Conservation (phyloP, 2,113 vertebrate genomes). For the Thoracochromis brauschi region DNA sequence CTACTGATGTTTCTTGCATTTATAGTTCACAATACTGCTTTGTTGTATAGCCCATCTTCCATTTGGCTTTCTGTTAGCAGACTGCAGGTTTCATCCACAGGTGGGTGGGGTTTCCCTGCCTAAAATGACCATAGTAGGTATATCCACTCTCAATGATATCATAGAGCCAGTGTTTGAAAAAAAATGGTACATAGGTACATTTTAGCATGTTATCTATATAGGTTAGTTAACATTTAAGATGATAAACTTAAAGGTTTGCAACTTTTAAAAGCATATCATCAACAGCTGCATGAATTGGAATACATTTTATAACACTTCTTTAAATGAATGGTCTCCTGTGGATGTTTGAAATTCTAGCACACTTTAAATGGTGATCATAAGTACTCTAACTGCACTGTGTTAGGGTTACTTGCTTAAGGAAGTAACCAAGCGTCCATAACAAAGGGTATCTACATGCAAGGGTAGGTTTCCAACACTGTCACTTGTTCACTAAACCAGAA, state of each 20-base stretch:
- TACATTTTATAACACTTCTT: fast-evolving
- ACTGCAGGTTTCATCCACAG: not conserved
- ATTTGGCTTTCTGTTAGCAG: not conserved
- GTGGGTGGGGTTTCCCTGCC: not conserved
- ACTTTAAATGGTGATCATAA: not conserved
- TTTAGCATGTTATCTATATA: not conserved
- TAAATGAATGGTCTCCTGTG: not conserved
- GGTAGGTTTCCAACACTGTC: not conserved
- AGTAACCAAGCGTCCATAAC: not conserved
- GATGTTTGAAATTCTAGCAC: not conserved
- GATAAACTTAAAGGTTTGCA: not conserved
- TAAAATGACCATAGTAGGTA: not conserved
- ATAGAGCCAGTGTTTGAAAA: not conserved
- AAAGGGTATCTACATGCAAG: not conserved
- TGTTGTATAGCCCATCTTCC: not conserved
- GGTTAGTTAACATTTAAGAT: not conserved
- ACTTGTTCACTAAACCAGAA: not conserved
- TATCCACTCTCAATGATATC: not conserved
- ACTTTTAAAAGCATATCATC: not conserved
- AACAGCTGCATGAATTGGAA: not conserved
- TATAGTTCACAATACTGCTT: not conserved
- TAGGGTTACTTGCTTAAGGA: not conserved
- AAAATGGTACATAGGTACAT: not conserved
- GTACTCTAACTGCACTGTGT: not conserved
- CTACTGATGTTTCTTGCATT: not conserved